phyloP scores from a whole-genome alignment of 1,140 invertebrate species.

The Scylla paramamosain region DNA sequence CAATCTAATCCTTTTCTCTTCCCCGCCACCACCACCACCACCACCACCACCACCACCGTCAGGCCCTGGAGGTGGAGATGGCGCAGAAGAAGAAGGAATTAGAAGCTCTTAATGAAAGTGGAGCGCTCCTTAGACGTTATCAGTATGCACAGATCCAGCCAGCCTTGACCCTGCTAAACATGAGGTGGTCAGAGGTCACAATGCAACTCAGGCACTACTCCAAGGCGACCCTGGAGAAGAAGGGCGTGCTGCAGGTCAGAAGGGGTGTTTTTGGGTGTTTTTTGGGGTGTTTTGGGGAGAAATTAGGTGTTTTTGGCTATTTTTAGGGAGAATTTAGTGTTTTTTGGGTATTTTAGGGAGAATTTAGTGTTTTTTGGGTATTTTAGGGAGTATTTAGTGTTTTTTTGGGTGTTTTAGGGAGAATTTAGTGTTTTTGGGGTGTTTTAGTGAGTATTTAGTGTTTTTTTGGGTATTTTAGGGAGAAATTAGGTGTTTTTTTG shows the following conservation, averaged over 20 bases:
- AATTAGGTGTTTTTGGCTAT: neutral
- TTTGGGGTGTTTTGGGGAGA: neutral
- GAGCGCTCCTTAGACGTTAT: conserved; percentile 74
- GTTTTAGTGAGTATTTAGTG: neutral
- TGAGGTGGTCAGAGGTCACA: conserved; percentile 71
- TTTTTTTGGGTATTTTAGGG: neutral
- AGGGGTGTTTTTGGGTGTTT: neutral
- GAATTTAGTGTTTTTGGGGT: neutral
- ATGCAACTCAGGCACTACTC: conserved; percentile 70
- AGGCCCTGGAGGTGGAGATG: conserved; percentile 82
- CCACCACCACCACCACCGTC: conserved; percentile 56
- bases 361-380: no score
- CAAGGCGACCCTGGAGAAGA: conserved; percentile 65
- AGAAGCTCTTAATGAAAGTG: conserved; percentile 80
- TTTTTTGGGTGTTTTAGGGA: no score
- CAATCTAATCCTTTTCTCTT: no score
- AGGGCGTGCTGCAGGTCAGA: conserved; percentile 37
- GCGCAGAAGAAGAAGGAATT: conserved; percentile 80
- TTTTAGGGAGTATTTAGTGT: no score
- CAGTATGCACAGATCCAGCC: conserved; percentile 72
- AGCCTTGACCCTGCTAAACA: conserved; percentile 70
- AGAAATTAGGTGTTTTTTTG: no score
- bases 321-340: no score
- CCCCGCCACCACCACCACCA: neutral
- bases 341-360: no score